phyloP scores from a whole-genome alignment of 2,113 vertebrate species.

The Siniperca chuatsi region DNA sequence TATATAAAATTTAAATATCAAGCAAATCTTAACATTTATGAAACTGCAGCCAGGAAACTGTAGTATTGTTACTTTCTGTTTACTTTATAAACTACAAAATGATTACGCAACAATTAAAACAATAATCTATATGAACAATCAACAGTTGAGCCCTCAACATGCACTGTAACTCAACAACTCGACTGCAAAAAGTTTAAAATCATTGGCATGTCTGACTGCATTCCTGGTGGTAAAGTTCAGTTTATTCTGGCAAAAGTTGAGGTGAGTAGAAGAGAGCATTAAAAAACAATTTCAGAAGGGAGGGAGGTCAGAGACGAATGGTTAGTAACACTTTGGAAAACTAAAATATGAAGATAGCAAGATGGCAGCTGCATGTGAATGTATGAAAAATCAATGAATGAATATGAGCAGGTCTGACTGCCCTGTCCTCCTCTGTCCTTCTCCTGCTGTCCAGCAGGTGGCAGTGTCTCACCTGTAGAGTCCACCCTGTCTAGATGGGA shows the following conservation, averaged over 20 bases:
- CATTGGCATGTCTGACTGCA: neutral
- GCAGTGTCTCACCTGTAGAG: slow-evolving; percentile 93
- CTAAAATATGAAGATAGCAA: slow-evolving; percentile 21
- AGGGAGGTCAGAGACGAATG: neutral
- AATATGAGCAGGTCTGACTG: neutral
- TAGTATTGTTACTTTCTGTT: neutral
- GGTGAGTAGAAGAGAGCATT: neutral
- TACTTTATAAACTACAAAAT: neutral
- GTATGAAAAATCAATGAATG: slow-evolving; percentile 41
- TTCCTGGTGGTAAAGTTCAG: neutral
- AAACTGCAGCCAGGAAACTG: neutral
- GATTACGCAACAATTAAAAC: neutral
- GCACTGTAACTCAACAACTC: neutral
- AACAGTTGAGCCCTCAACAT: neutral
- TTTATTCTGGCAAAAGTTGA: neutral
- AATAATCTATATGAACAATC: neutral
- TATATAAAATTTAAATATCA: neutral
- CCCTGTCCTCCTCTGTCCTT: neutral
- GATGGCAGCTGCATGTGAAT: slow-evolving; percentile 23
- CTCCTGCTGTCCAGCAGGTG: slow-evolving; percentile 52
- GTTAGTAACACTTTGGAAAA: slow-evolving; percentile 29
- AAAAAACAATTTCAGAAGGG: neutral
- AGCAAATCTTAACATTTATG: neutral
- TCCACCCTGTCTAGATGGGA: slow-evolving; percentile 96
- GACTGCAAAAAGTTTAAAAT: neutral